phyloP scores from a whole-genome alignment of 2,113 vertebrate species.

The Leiothrix lutea region DNA sequence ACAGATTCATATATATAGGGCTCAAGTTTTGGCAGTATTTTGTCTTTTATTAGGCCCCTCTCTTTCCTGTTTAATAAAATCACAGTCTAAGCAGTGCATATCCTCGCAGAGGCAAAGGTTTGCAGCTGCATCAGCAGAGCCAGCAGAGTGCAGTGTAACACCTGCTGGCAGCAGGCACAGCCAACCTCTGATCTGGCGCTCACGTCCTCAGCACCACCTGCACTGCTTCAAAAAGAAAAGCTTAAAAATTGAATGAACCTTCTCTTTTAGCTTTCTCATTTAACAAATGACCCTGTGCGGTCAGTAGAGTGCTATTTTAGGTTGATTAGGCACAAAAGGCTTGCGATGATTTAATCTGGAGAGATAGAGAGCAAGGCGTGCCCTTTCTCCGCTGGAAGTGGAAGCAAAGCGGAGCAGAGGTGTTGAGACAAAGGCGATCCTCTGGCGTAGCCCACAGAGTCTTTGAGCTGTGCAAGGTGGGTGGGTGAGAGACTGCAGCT shows the following conservation, averaged over 20 bases:
- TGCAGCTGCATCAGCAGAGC: not conserved
- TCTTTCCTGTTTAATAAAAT: not conserved
- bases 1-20: not conserved
- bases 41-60: not conserved
- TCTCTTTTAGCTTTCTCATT: not conserved
- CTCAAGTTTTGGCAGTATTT: not conserved
- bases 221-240: not conserved
- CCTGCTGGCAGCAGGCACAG: not conserved
- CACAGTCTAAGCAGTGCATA: accelerated
- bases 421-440: not conserved
- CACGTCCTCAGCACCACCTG: not conserved
- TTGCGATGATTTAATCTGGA: not conserved
- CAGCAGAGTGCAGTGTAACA: slow-evolving; percentile 32
- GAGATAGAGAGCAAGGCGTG: not conserved
- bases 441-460: not conserved
- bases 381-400: not conserved
- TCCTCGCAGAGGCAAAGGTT: not conserved
- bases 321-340: slow-evolving; percentile 3
- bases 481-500: not conserved
- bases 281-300: not conserved
- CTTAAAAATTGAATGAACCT: not conserved
- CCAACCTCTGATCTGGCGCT: accelerated
- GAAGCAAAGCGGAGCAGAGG: not conserved
- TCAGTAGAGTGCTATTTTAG: not conserved
- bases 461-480: not conserved